phyloP scores from a whole-genome alignment of 2,888 invertebrate genomes.

The Hirtodrosophila trivittata region DNA sequence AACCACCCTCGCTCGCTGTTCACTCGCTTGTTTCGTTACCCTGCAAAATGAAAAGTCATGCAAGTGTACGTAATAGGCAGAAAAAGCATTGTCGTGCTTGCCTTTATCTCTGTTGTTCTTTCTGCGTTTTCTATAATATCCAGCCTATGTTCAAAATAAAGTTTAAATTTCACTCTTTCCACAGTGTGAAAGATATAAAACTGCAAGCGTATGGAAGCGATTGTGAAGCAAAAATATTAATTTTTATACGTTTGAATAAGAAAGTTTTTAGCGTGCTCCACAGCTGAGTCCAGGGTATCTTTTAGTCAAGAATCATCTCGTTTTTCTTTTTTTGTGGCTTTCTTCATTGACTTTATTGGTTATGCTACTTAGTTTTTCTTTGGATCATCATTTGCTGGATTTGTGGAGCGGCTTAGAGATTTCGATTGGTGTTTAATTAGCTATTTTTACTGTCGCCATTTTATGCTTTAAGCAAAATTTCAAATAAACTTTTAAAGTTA shows the following conservation, averaged over 20 bases:
- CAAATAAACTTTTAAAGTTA: too few species aligned
- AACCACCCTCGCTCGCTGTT: slow-evolving; percentile 21
- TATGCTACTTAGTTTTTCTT: slow-evolving; percentile 7
- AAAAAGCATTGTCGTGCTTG: too few species aligned
- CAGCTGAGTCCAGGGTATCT: neutral
- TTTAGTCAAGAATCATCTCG: slow-evolving; percentile 1
- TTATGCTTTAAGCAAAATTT: slow-evolving; percentile 11
- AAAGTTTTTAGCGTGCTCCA: too few species aligned
- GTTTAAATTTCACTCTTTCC: too few species aligned
- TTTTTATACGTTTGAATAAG: too few species aligned
- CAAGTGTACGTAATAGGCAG: too few species aligned
- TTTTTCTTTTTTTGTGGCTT: slow-evolving; percentile 28
- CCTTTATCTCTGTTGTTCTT: too few species aligned
- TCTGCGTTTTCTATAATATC: too few species aligned
- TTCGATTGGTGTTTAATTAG: slow-evolving; percentile 64
- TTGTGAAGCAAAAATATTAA: too few species aligned
- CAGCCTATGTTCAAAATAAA: too few species aligned
- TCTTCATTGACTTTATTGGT: slow-evolving; percentile 20
- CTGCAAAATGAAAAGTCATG: slow-evolving; percentile 51
- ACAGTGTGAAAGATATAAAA: too few species aligned
- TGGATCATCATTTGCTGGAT: slow-evolving; percentile 8
- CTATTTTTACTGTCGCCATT: slow-evolving; percentile 63
- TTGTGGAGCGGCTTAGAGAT: slow-evolving; percentile 23
- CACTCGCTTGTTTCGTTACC: slow-evolving; percentile 20
- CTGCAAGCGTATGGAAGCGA: too few species aligned